Percentiles rank a stretch among this genome's conserved stretches.
phyloP scores from a whole-genome alignment of 2,797 vertebrate species.

The Halcyon leucocephala region DNA sequence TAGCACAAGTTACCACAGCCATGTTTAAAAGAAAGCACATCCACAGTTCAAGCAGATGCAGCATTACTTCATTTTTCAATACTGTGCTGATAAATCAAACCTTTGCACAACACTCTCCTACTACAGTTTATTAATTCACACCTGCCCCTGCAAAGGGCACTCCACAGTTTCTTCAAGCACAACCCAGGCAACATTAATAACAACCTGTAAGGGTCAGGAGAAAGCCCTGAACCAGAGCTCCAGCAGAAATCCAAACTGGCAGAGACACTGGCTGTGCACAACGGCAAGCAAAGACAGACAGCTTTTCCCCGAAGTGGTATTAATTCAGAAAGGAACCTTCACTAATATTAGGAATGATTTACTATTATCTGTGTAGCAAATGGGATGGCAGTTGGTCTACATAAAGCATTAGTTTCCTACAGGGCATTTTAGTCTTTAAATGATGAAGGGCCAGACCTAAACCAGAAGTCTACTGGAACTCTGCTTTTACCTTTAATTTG shows the following conservation, averaged over 20 bases:
- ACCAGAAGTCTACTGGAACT: conserved; percentile 52
- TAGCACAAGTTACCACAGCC: not conserved
- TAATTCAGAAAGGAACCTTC: conserved; percentile 64
- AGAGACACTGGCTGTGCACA: conserved; percentile 29
- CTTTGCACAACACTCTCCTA: not conserved
- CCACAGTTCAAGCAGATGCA: not conserved
- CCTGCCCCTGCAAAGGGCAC: accelerated
- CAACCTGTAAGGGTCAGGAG: not conserved
- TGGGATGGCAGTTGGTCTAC: conserved; percentile 41
- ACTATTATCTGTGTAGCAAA: conserved; percentile 61
- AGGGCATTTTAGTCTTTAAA: conserved; percentile 56
- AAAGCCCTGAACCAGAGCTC: not conserved
- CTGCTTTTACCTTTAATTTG: conserved; percentile 35
- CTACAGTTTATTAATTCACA: not conserved
- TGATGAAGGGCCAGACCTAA: conserved; percentile 49
- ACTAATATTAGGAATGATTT: conserved; percentile 47
- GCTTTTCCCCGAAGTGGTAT: conserved; percentile 43
- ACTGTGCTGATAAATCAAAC: not conserved
- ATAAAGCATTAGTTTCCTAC: conserved; percentile 49
- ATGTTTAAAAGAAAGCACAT: not conserved
- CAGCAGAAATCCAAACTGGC: conserved; percentile 25
- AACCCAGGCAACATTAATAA: not conserved
- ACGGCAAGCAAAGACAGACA: not conserved
- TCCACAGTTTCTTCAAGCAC: not conserved
- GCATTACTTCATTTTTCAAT: not conserved